Conservation (phyloP, 2,888 invertebrate species). For the Vesta saturnalis region DNA sequence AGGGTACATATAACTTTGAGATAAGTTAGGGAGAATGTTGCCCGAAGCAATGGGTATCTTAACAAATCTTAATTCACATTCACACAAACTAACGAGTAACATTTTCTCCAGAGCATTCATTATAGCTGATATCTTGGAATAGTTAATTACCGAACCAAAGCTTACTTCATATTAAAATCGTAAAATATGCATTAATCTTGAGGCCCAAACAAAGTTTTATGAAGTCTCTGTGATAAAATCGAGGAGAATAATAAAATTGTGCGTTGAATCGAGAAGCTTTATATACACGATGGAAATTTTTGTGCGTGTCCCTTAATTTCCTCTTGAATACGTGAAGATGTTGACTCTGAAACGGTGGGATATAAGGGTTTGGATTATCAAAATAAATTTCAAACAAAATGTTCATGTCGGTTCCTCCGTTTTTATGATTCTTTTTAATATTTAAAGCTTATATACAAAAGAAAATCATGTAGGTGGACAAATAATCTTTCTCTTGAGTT, state of each 20-base stretch:
- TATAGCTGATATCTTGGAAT: slow-evolving; percentile 53
- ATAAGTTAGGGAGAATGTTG: slow-evolving; percentile 25
- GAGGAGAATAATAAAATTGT: slow-evolving; percentile 59
- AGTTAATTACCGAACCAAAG: slow-evolving; percentile 55
- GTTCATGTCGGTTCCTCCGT: slow-evolving; percentile 2
- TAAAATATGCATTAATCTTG: slow-evolving; percentile 60
- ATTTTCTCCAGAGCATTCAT: slow-evolving; percentile 43
- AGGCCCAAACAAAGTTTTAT: slow-evolving; percentile 56
- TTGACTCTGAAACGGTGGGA: slow-evolving; percentile 49
- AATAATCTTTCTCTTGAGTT: neutral
- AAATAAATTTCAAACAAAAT: slow-evolving; percentile 28
- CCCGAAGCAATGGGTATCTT: slow-evolving; percentile 35
- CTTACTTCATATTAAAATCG: slow-evolving; percentile 57
- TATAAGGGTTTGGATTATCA: slow-evolving; percentile 44
- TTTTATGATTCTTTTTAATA: neutral
- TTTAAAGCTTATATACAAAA: neutral
- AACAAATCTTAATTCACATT: slow-evolving; percentile 46
- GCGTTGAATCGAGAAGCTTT: slow-evolving; percentile 54
- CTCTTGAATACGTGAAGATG: slow-evolving; percentile 54
- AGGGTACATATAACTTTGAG: slow-evolving; percentile 26
- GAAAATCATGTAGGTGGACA: neutral
- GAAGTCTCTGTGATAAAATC: slow-evolving; percentile 59
- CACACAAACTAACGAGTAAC: slow-evolving; percentile 45
- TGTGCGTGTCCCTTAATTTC: slow-evolving; percentile 55
- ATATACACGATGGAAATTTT: slow-evolving; percentile 52